A percentile compares a stretch with the other conserved stretches of the same genome.
Evolutionary conservation across 2,888 invertebrate species (phyloP).

Genomic region (Hydroisotoma schaefferi): DNA sequence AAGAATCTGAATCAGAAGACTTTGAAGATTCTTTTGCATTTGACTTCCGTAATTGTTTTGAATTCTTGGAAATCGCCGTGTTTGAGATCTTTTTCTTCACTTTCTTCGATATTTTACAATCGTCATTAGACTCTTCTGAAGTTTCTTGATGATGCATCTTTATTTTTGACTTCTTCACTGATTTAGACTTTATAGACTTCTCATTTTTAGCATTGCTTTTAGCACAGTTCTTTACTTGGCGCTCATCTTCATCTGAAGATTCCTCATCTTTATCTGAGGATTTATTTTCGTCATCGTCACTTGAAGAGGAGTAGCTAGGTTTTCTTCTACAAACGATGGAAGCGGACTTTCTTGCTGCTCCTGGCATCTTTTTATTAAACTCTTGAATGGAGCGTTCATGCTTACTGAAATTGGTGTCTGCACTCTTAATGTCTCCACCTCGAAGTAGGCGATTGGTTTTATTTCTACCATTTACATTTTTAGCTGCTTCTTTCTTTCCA

Average conservation of each 20-base stretch:
- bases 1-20: slow-evolving; percentile 6
- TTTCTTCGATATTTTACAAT: too few species aligned
- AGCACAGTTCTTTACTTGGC: too few species aligned
- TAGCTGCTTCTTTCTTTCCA: slow-evolving; percentile 1
- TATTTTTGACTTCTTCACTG: too few species aligned
- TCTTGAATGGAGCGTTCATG: too few species aligned
- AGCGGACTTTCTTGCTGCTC: slow-evolving; percentile 47
- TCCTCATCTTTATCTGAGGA: neutral
- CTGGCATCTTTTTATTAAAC: slow-evolving; percentile 28
- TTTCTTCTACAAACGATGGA: slow-evolving; percentile 34
- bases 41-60: too few species aligned
- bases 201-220: too few species aligned
- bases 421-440: too few species aligned
- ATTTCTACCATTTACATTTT: neutral
- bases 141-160: too few species aligned
- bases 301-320: slow-evolving; percentile 29
- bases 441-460: neutral
- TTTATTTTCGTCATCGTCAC: neutral
- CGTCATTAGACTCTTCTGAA: too few species aligned
- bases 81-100: slow-evolving; percentile 5
- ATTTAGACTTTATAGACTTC: too few species aligned
- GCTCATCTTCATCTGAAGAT: slow-evolving; percentile 1
- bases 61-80: too few species aligned
- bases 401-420: too few species aligned
- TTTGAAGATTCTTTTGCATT: slow-evolving; percentile 19